Conservation (phyloP, 2,797 vertebrate genomes). For the Sternotherus odoratus region DNA sequence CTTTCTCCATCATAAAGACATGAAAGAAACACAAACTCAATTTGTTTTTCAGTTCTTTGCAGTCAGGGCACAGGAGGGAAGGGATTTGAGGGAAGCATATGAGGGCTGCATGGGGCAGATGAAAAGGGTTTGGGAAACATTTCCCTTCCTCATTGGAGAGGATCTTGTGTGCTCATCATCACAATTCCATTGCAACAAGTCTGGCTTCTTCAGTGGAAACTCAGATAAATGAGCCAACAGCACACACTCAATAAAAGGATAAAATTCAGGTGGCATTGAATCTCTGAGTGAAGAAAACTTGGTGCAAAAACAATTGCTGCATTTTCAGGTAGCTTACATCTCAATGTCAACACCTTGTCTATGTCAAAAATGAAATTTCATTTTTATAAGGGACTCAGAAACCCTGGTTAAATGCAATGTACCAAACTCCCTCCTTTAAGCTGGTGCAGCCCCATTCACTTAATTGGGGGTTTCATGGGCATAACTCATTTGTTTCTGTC, state of each 20-base stretch:
- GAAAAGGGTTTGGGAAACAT: neutral
- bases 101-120: neutral
- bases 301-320: neutral
- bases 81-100: neutral
- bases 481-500: neutral
- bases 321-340: neutral
- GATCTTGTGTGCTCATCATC: neutral
- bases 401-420: constrained; percentile 20
- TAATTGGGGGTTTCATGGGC: neutral
- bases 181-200: neutral
- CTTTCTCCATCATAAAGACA: neutral
- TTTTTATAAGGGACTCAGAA: constrained; percentile 22
- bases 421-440: constrained; percentile 13
- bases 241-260: neutral
- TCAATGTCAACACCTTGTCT: neutral
- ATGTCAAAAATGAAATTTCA: constrained; percentile 40
- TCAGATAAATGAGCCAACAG: neutral
- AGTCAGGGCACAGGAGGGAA: rapidly evolving
- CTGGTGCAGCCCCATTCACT: constrained; percentile 21
- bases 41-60: neutral
- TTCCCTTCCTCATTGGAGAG: neutral
- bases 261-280: neutral
- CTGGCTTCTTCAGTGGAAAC: neutral
- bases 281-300: neutral
- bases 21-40: neutral